Percentiles rank a stretch among this genome's conserved stretches.
phyloP scores from a whole-genome alignment of 2,113 vertebrate genomes.

The Toxotes chatareus region DNA sequence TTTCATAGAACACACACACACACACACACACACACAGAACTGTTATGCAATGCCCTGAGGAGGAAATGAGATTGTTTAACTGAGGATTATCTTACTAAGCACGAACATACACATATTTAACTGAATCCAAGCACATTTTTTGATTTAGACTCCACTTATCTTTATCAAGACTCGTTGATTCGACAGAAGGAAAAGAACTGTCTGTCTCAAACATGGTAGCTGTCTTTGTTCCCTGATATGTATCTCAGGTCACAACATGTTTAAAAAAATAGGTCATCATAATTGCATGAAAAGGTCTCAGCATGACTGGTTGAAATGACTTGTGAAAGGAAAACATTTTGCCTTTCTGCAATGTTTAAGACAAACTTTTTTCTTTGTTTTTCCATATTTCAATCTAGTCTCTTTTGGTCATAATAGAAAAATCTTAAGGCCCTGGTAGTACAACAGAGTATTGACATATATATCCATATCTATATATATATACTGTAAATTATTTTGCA shows the following conservation, averaged over 20 bases:
- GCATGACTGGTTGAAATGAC: not conserved
- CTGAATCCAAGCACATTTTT: not conserved
- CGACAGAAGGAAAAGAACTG: not conserved
- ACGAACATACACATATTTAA: not conserved
- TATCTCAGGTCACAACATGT: not conserved
- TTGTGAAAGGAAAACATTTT: not conserved
- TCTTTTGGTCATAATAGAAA: not conserved
- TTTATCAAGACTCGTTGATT: not conserved
- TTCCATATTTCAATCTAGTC: not conserved
- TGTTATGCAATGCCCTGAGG: slow-evolving; percentile 34
- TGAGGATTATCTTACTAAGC: not conserved
- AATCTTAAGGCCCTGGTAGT: not conserved
- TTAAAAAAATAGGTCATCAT: not conserved
- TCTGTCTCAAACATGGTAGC: not conserved
- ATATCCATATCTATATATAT: too few relatives aligned
- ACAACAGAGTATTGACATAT: too few relatives aligned
- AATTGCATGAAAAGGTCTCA: not conserved
- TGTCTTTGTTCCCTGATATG: not conserved
- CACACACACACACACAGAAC: not conserved
- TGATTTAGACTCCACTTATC: not conserved
- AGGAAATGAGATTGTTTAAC: slow-evolving; percentile 6
- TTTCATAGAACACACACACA: not conserved
- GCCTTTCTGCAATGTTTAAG: not conserved
- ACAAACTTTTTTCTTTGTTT: not conserved
- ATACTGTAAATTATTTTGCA: not conserved